Evolutionary conservation across 2,888 invertebrate species (phyloP), one percentile per base, ranked within the genome.

Genomic region (Eueremaeus valkanovi): DNA sequence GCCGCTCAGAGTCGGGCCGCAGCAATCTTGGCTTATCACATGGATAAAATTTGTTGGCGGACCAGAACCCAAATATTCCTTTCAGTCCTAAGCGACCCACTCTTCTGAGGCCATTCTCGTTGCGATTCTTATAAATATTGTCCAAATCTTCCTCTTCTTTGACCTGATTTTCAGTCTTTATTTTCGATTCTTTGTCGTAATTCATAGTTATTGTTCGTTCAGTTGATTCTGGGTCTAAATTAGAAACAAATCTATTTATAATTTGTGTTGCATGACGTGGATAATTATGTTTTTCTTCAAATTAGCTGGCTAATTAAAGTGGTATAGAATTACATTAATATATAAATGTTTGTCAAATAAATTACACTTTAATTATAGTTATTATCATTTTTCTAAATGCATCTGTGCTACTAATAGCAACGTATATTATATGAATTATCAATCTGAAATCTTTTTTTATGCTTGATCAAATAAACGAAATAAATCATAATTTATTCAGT

Each of bases 1-100:
- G 3, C 5, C 3, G 5, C 9, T 40, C 13, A 16, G 68, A 42
- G 24, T 68, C 68, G 5, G 21, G 24, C 9, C 11, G 3, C 3
- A 68, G 3, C 0, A 13, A 11, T 21, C 11, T 40, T 21, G 68
- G 68, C 11, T 68, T 68, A 68, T 68, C 68, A 33, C 68, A 68
- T 1, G 24, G 40, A 24, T n/a, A 68, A 24, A 68, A 68, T n/a
- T 42, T n/a, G n/a, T 8, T 42, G 16, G 11, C 24, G 13, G 5
- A 21, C 13, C 8, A 21, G 21, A 68, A 68, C 3, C 68, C 68
- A 11, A 68, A 68, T 0, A 42, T 68, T 31, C 68, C 68, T 5
- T 24, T 27, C 36, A 68, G n/a, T 24, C 68, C 68, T 42, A 24
- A 21, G 13, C 21, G 6, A 40, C 68, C 68, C 9, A 68, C 68